Conservation (phyloP, 2,113 vertebrate species). For the Typhlomys cinereus region DNA sequence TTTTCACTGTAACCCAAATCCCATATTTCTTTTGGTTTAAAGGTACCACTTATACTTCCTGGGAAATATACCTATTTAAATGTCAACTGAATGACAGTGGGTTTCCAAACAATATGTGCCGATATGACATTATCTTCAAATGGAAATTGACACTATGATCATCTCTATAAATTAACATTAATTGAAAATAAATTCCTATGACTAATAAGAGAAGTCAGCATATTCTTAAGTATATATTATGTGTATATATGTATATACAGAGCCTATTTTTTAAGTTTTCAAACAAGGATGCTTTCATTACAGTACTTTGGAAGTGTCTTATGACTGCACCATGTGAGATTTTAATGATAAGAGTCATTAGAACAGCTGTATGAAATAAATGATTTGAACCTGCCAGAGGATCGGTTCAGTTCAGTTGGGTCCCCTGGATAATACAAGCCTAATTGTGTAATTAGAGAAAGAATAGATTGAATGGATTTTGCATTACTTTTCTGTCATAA, state of each 20-base stretch:
- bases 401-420: conserved; percentile 58
- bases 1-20: conserved; percentile 47
- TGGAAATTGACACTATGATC: conserved; percentile 51
- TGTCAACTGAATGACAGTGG: conserved; percentile 37
- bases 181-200: conserved; percentile 76
- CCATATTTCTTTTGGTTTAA: conserved; percentile 53
- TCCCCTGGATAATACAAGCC: conserved; percentile 60
- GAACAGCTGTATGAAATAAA: conserved; percentile 49
- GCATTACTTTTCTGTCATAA: conserved; percentile 66
- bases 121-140: conserved; percentile 34
- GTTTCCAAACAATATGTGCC: conserved; percentile 57
- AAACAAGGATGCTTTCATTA: conserved; percentile 68
- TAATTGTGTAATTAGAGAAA: conserved; percentile 73
- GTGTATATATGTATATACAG: conserved; percentile 53
- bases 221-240: conserved; percentile 67
- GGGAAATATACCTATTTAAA: conserved; percentile 47
- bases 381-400: conserved; percentile 69
- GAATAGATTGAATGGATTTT: conserved; percentile 62
- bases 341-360: conserved; percentile 69
- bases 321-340: conserved; percentile 58
- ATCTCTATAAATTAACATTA: conserved; percentile 69
- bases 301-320: conserved; percentile 74
- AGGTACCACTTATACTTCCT: conserved; percentile 54
- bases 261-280: conserved; percentile 59
- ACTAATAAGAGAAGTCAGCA: conserved; percentile 65